Evolutionary conservation across 2,888 invertebrate species (phyloP), one percentile per base, ranked within the genome.

Genomic region (Crossocerus cetratus): DNA sequence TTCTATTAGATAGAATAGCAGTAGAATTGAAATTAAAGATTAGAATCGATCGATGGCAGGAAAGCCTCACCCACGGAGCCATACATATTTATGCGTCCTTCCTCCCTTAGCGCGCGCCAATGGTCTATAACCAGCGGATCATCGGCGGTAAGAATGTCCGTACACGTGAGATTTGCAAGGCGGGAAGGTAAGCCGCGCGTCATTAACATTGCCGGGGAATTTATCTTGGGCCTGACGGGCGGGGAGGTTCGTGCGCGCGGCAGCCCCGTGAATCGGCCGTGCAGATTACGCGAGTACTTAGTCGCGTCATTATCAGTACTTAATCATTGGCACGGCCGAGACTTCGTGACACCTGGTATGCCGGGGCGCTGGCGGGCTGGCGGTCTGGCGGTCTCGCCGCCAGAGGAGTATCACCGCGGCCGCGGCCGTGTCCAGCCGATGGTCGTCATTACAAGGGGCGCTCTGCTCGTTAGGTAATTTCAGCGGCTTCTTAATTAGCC

Each of bases 231-330:
- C 63, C 63, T 23, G 61, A 43, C 18, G 21, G 59, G 64, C 60
- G 62, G 71, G 67, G 64, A 43, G 43, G 43, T n/a, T 57, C 60
- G 58, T 49, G 60, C 32, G 22, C 56, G 70, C 54, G 54, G 68
- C 59, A 44, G 23, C 44, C 49, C 54, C 22, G 22, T 57, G 69
- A 69, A 71, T 70, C 71, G 63, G 14, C 53, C 62, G 66, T n/a
- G 65, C 58, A 49, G 58, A 60, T 72, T 65, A 22, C 54, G 60
- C 71, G 66, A 71, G 61, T 59, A 42, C 69, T 66, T 68, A 67
- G 64, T 70, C 66, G 74, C 69, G 75, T 80, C 81, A 75, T 80
- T 81, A 81, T 78, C 81, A 60, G 66, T 62, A 68, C 70, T 81
- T 78, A 70, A 80, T 80, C 79, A 80, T 77, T 63, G 68, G 62